Conservation (phyloP, 2,797 vertebrate genomes). For the Intellagama lesueurii region DNA sequence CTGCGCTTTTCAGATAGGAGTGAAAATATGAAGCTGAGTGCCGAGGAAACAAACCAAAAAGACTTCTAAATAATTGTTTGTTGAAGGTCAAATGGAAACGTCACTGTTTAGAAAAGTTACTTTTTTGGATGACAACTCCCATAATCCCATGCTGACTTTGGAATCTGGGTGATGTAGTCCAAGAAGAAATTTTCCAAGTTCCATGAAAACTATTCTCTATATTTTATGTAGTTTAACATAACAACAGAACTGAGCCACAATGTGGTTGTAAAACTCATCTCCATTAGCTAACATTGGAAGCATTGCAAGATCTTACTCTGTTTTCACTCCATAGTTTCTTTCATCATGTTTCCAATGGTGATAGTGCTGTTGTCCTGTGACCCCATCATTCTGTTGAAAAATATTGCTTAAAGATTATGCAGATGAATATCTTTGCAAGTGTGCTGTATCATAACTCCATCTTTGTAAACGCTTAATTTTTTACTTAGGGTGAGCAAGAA, state of each 20-base stretch:
- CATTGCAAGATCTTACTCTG: conserved; percentile 20
- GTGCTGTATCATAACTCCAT: conserved; percentile 55
- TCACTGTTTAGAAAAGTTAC: background rate
- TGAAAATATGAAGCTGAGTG: background rate
- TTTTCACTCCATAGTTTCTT: conserved; percentile 24
- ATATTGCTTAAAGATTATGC: conserved; percentile 34
- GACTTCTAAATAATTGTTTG: background rate
- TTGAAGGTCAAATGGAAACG: background rate
- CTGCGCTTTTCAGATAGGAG: background rate
- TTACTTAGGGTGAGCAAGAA: conserved; percentile 52
- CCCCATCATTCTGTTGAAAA: background rate
- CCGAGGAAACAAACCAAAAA: background rate
- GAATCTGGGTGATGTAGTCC: too few species aligned
- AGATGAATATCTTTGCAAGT: conserved; percentile 49
- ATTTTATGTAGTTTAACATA: background rate
- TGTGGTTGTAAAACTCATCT: conserved; percentile 48
- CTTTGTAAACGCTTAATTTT: conserved; percentile 56
- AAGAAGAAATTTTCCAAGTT: too few species aligned
- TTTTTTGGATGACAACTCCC: too few species aligned
- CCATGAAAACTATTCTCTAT: too few species aligned
- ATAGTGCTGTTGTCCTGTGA: background rate
- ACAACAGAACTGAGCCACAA: background rate
- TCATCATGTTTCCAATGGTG: background rate
- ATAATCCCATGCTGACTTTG: too few species aligned
- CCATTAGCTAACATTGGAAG: conserved; percentile 34